Evolutionary conservation across 2,888 invertebrate genomes (phyloP).

Genomic region (Caenorhabditis plicata): DNA sequence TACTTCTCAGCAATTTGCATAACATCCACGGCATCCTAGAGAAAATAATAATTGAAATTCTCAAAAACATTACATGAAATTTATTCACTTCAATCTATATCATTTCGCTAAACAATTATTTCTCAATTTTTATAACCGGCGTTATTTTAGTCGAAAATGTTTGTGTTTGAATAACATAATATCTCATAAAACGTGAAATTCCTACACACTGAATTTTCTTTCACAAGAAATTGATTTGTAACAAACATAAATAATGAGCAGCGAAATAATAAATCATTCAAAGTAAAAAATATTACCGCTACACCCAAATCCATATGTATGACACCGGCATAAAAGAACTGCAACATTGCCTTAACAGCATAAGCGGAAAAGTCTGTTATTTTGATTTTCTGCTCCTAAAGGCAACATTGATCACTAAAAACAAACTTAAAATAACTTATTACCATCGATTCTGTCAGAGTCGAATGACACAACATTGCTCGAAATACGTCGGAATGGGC

Average conservation of each 20-base stretch:
- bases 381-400: slow-evolving; percentile 28
- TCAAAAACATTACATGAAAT: not conserved
- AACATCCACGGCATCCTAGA: slow-evolving; percentile 39
- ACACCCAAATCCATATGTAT: slow-evolving; percentile 31
- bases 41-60: not conserved
- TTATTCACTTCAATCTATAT: no score
- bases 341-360: slow-evolving; percentile 58
- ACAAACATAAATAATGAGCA: no score
- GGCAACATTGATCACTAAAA: not conserved
- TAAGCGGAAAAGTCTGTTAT: slow-evolving; percentile 49
- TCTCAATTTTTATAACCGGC: no score
- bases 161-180: no score
- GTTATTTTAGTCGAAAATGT: no score
- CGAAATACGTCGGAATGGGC: slow-evolving; percentile 64
- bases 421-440: not conserved
- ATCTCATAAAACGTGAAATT: no score
- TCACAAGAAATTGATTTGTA: no score
- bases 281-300: slow-evolving; percentile 8
- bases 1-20: slow-evolving; percentile 65
- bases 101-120: no score
- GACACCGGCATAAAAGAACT: slow-evolving; percentile 49
- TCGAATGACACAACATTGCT: slow-evolving; percentile 59
- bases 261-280: no score
- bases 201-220: no score
- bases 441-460: slow-evolving; percentile 15